Conservation (phyloP, 2,113 vertebrate species). For the Bothrops jararaca region DNA sequence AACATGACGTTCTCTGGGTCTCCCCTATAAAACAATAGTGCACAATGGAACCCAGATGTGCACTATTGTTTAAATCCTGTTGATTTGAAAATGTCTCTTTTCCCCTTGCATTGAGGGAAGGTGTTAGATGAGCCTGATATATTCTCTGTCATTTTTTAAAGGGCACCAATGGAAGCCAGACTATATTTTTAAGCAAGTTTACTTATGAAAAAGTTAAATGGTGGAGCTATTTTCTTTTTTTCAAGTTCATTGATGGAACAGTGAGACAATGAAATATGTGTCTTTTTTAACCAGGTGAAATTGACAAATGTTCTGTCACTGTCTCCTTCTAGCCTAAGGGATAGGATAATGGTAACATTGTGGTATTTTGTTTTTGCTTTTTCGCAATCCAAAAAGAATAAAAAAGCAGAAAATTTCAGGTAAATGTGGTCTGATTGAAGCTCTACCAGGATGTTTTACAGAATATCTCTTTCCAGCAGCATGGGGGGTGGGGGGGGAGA, state of each 20-base stretch:
- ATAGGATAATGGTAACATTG: not conserved
- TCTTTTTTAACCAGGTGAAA: not conserved
- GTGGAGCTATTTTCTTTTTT: not conserved
- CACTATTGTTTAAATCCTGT: not conserved
- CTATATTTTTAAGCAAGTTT: not conserved
- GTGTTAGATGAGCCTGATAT: not conserved
- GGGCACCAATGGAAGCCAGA: not conserved
- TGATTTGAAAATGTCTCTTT: not conserved
- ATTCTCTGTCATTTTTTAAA: not conserved
- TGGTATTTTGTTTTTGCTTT: not conserved
- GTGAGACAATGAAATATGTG: not conserved
- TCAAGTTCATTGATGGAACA: not conserved
- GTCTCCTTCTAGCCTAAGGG: not conserved
- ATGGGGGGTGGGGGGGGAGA: not conserved
- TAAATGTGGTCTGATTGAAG: not conserved
- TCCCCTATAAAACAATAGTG: not conserved
- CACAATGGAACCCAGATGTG: not conserved
- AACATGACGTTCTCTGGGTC: not conserved
- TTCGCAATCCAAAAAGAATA: not conserved
- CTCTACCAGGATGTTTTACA: not conserved
- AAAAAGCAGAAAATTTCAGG: not conserved
- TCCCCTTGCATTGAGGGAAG: not conserved
- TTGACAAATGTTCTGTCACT: not conserved
- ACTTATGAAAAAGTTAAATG: not conserved
- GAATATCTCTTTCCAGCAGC: not conserved